phyloP scores from a whole-genome alignment of 2,113 vertebrate genomes.

The Cynoglossus semilaevis region DNA sequence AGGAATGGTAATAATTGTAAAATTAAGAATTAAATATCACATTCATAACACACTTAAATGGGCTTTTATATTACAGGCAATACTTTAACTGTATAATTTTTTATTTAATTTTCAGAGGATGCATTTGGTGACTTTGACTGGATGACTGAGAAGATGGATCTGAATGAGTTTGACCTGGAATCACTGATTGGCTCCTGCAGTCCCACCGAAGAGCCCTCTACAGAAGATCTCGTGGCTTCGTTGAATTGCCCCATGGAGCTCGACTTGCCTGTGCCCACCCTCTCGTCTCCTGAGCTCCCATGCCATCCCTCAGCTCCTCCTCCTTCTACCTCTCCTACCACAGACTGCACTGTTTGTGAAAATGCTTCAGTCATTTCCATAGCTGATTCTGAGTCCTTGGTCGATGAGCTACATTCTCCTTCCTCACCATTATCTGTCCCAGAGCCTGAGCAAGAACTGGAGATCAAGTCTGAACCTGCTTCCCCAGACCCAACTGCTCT shows the following conservation, averaged over 20 bases:
- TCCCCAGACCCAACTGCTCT: slow-evolving; percentile 50
- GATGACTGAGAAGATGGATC: slow-evolving; percentile 92
- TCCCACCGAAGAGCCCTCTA: slow-evolving; percentile 78
- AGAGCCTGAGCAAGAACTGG: slow-evolving; percentile 68
- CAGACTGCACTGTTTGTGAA: background rate
- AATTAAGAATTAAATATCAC: too few species aligned
- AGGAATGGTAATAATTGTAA: slow-evolving; percentile 79
- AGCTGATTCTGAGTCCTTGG: slow-evolving; percentile 17
- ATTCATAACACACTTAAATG: background rate
- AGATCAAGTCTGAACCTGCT: slow-evolving; percentile 71
- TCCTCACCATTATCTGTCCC: slow-evolving; percentile 43
- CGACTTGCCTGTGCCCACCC: slow-evolving; percentile 45
- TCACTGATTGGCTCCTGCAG: slow-evolving; percentile 83
- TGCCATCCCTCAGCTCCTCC: slow-evolving; percentile 17
- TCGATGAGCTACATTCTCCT: slow-evolving; percentile 30
- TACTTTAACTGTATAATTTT: background rate
- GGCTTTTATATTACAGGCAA: too few species aligned
- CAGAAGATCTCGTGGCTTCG: slow-evolving; percentile 79
- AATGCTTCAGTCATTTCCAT: slow-evolving; percentile 3
- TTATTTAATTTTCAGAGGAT: slow-evolving; percentile 72
- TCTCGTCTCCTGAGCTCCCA: slow-evolving; percentile 20
- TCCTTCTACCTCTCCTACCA: background rate
- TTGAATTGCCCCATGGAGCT: slow-evolving; percentile 68
- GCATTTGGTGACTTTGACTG: slow-evolving; percentile 88
- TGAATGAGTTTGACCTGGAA: slow-evolving; percentile 89